Base-by-base conservation (phyloP, 2,113 vertebrate species). In the Neomonachus schauinslandi region DNA sequence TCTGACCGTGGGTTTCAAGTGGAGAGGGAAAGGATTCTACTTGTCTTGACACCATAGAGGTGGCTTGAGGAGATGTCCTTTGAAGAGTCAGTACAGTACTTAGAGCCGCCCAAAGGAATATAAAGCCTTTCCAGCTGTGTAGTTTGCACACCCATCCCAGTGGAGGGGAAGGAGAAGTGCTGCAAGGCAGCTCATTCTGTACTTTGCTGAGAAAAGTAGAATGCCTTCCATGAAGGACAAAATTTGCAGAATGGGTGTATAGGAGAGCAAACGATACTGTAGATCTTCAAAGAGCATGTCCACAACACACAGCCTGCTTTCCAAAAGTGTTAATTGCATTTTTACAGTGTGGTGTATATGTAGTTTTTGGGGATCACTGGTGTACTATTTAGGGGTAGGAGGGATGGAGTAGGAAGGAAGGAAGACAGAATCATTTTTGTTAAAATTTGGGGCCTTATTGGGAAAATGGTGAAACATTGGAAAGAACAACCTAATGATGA, bases 261-360 rank as follows among this genome's bases (percentile, higher is more conserved):
- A 97, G 97, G 97, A 89, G 59, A 96, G 95, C 97, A 98, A 96
- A 53, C 94, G 95, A 97, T 95, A 96, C 98, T 98, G 96, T 96
- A 72, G 21, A 97, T 98, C 98, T 98, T 97, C 98, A 98, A 92
- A 98, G 98, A 97, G 97, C 98, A 98, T 98, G 98, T 98, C 98
- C 94, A 97, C 97, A 98, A 97, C 97, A 97, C 98, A 92, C 96
- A 96, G 98, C 98, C 98, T 98, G 76, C 97, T 97, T 98, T 98
- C 97, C 97, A 53, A 82, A 98, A 98, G 98, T 98, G 98, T 98
- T 98, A 96, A 98, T 92, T 95, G 98, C 98, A 97, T 98, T 99
- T 98, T 96, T 98, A 98, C 96, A 72, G 94, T 71, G 95, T 99
- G 99, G 98, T 98, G 98, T 99, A 98, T 98, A 91, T 98, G 98